These are phyloP conservation scores for Alloplasta piceator DNA, from an alignment of 2,888 invertebrate genomes.

Conservation along the genomic window DNA sequence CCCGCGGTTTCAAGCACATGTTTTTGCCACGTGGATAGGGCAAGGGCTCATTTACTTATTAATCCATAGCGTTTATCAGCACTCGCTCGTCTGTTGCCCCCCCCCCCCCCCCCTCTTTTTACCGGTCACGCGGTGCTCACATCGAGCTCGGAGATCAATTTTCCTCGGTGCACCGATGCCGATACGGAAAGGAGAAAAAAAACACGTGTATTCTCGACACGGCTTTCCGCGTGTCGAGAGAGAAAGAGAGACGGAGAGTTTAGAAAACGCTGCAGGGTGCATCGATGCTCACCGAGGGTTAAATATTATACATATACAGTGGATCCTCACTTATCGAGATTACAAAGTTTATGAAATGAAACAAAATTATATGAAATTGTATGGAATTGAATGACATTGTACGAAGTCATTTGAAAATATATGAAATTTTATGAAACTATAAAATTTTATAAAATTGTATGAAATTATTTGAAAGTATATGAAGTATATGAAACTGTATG, in stretches of 20 bases:
- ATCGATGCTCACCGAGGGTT: constrained; percentile 57
- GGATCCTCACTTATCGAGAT: too few species aligned
- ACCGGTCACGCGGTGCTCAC: constrained; percentile 33
- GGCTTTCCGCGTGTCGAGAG: constrained; percentile 45
- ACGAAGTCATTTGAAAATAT: too few species aligned
- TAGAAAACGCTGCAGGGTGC: constrained; percentile 65
- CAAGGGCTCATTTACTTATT: constrained; percentile 43
- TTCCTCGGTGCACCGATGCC: constrained; percentile 60
- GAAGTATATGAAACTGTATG: too few species aligned
- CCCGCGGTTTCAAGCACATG: constrained; percentile 45
- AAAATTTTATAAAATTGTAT: too few species aligned
- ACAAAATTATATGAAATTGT: too few species aligned
- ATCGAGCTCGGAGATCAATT: constrained; percentile 57
- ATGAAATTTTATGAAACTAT: constrained; percentile 2
- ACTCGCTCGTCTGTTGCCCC: constrained; percentile 8
- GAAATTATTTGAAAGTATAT: too few species aligned
- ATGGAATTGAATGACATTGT: too few species aligned
- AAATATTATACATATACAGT: constrained; percentile 36
- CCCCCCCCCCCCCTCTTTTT: background rate
- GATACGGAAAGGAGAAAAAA: constrained; percentile 14
- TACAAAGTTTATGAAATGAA: too few species aligned
- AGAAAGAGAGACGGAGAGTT: constrained; percentile 28
- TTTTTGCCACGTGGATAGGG: constrained; percentile 36
- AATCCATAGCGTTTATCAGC: constrained; percentile 63
- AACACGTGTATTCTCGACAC: constrained; percentile 46